Evolutionary conservation across 2,797 vertebrate species (phyloP).

Genomic region (Pseudomugil tenellus): DNA sequence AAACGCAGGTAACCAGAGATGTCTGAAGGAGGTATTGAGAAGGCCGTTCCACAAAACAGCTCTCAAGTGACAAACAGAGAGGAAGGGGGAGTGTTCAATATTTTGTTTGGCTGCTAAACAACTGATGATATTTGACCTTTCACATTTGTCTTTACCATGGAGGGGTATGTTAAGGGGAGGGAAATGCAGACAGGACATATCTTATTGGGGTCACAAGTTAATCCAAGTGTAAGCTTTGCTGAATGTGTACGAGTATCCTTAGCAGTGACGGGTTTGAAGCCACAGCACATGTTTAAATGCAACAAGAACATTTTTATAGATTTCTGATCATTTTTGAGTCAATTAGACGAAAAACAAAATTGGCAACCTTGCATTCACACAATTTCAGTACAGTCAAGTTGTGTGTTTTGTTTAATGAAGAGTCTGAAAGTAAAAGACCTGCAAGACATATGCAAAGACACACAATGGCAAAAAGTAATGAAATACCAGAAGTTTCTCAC

Average conservation of each 20-base stretch:
- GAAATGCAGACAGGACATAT: constrained; percentile 12
- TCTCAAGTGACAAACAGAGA: constrained; percentile 62
- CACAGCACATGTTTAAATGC: constrained; percentile 16
- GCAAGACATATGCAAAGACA: too few relatives aligned
- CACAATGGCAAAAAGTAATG: too few relatives aligned
- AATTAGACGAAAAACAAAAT: not conserved
- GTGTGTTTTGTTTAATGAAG: too few relatives aligned
- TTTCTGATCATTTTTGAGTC: not conserved
- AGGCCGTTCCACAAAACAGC: constrained; percentile 9
- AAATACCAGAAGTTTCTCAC: too few relatives aligned
- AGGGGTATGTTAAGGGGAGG: constrained; percentile 26
- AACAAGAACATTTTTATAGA: not conserved
- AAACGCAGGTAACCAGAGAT: constrained; percentile 40
- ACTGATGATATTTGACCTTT: constrained; percentile 63
- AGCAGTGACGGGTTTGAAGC: not conserved
- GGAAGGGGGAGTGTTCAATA: constrained; percentile 44
- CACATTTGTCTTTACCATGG: constrained; percentile 49
- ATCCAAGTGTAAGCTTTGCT: constrained; percentile 43
- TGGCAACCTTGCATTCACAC: not conserved
- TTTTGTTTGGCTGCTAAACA: constrained; percentile 58
- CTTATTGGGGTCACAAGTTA: constrained; percentile 26
- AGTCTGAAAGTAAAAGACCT: too few relatives aligned
- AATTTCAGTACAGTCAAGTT: not conserved
- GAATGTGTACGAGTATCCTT: constrained; percentile 12
- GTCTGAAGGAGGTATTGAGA: constrained; percentile 13